Evolutionary conservation across 2,797 vertebrate species (phyloP).

Genomic region (Rhinichthys osculus): DNA sequence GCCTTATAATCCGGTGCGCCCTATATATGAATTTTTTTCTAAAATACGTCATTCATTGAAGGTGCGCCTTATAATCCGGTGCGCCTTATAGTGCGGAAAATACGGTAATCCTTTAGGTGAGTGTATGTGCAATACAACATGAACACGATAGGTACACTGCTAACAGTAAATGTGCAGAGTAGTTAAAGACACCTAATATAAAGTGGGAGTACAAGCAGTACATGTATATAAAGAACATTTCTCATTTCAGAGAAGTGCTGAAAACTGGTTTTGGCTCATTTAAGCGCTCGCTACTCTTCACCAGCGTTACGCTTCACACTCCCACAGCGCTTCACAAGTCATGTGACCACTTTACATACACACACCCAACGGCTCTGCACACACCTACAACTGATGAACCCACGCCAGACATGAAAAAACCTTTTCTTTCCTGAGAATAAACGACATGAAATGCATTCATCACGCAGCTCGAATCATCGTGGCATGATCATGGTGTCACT

Average conservation of each 20-base stretch:
- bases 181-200: not conserved
- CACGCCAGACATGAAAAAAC: not conserved
- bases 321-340: slow-evolving; percentile 8
- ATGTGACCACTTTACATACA: slow-evolving; percentile 23
- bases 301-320: not conserved
- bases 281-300: not conserved
- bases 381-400: not conserved
- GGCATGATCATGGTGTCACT: not conserved
- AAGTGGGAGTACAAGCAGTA: not conserved
- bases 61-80: too few species aligned
- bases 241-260: not conserved
- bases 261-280: not conserved
- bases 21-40: too few species aligned
- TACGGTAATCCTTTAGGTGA: too few species aligned
- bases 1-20: too few species aligned
- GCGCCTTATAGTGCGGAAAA: too few species aligned
- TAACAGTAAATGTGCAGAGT: not conserved
- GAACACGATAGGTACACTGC: not conserved
- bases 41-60: too few species aligned
- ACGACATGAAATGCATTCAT: not conserved
- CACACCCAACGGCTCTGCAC: not conserved
- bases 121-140: not conserved
- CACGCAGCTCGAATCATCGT: too few species aligned
- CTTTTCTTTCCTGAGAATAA: not conserved
- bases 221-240: not conserved